These are phyloP conservation scores for Paradisaea rubra DNA, from an alignment of 2,113 vertebrate genomes.

Conservation along the genomic window DNA sequence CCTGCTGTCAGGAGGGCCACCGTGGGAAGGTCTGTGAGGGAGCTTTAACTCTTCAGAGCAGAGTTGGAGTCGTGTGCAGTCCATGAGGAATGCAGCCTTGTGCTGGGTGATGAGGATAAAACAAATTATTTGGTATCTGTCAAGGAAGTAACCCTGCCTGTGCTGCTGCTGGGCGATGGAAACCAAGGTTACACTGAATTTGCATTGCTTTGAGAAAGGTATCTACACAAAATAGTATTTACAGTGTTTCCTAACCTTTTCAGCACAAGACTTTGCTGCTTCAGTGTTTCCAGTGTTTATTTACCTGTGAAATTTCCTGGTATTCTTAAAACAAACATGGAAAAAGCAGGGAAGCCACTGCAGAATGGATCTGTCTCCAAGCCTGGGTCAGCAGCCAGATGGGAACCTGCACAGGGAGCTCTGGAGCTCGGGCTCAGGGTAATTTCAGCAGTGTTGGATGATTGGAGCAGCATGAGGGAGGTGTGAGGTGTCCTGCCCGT, in stretches of 20 bases:
- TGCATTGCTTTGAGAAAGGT: background rate
- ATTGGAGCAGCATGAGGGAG: background rate
- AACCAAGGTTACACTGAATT: background rate
- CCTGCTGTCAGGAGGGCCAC: background rate
- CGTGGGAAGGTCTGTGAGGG: background rate
- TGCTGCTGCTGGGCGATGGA: background rate
- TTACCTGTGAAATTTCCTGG: background rate
- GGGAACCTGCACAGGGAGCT: background rate
- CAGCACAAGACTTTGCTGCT: background rate
- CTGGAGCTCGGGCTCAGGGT: background rate
- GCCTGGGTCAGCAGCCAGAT: background rate
- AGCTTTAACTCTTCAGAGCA: background rate
- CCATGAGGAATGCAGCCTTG: background rate
- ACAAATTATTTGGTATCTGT: background rate
- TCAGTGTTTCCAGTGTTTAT: background rate
- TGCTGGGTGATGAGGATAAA: background rate
- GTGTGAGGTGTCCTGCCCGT: background rate
- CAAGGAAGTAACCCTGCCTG: background rate
- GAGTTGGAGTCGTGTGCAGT: background rate
- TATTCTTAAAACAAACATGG: background rate
- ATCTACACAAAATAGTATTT: background rate
- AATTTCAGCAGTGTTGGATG: conserved; percentile 20
- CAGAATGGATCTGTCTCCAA: background rate
- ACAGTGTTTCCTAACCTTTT: background rate
- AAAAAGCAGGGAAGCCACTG: background rate